Evolutionary conservation across 2,888 invertebrate genomes (phyloP).

Genomic region (Diaprepes abbreviatus): DNA sequence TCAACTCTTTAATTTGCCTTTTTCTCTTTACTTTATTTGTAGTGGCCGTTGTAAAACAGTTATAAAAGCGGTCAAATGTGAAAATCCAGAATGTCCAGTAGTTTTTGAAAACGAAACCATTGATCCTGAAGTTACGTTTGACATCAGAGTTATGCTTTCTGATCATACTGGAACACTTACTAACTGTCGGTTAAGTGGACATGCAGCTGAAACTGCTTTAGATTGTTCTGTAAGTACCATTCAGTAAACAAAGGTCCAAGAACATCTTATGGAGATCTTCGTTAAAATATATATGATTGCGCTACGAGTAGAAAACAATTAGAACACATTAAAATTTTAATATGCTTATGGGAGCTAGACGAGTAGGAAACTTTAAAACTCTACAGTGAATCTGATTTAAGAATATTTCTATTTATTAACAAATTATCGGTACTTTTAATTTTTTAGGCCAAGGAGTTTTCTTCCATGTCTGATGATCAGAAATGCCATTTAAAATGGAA

Average conservation of each 20-base stretch:
- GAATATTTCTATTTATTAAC: too few relatives aligned
- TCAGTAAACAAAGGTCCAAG: too few relatives aligned
- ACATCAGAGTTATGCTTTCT: conserved; percentile 75
- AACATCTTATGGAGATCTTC: too few relatives aligned
- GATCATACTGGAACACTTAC: conserved; percentile 79
- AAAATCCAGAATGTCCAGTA: conserved; percentile 64
- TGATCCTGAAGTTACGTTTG: conserved; percentile 68
- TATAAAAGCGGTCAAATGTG: conserved; percentile 50
- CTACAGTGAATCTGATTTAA: too few relatives aligned
- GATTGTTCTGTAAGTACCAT: conserved; percentile 70
- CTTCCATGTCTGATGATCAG: conserved; percentile 69
- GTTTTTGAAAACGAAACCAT: conserved; percentile 58
- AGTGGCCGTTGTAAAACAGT: conserved; percentile 60
- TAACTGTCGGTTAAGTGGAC: conserved; percentile 72
- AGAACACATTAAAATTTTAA: too few relatives aligned
- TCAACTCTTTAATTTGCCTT: too few relatives aligned
- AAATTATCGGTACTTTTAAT: too few relatives aligned
- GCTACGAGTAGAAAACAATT: too few relatives aligned
- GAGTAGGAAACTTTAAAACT: too few relatives aligned
- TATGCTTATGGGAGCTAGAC: too few relatives aligned
- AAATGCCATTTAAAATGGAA: conserved; percentile 75
- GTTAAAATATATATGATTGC: too few relatives aligned
- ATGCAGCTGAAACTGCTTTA: conserved; percentile 73
- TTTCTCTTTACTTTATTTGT: conserved; percentile 33
- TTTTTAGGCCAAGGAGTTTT: conserved; percentile 71